Evolutionary conservation across 2,888 invertebrate species (phyloP).

Genomic region (Drosophila cognata): DNA sequence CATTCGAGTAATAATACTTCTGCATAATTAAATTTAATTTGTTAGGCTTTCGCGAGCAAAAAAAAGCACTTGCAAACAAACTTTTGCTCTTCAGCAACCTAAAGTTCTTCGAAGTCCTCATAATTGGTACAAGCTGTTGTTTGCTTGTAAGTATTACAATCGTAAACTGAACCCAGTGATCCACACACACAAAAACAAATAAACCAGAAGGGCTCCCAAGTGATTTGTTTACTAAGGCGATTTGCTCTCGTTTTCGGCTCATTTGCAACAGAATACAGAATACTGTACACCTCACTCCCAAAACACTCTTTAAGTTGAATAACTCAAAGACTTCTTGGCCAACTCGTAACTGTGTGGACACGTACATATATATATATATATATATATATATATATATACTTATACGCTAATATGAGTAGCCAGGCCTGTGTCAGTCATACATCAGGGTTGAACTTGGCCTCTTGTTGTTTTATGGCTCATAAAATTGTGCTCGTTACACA

Average conservation of each 20-base stretch:
- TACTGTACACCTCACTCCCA: slow-evolving; percentile 20
- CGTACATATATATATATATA: neutral
- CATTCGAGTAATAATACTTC: slow-evolving; percentile 8
- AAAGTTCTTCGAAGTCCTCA: neutral
- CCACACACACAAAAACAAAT: slow-evolving; percentile 46
- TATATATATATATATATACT: neutral
- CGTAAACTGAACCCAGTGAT: slow-evolving; percentile 37
- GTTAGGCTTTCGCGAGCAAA: slow-evolving; percentile 29
- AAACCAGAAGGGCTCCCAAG: slow-evolving; percentile 52
- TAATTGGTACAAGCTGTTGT: slow-evolving; percentile 11
- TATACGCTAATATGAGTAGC: slow-evolving; percentile 4
- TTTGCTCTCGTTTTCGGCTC: slow-evolving; percentile 60
- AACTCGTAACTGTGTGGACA: slow-evolving; percentile 3
- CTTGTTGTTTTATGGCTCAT: slow-evolving; percentile 63
- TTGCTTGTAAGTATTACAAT: slow-evolving; percentile 30
- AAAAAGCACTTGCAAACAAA: slow-evolving; percentile 10
- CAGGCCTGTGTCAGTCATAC: slow-evolving; percentile 25
- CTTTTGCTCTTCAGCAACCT: slow-evolving; percentile 25
- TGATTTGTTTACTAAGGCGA: slow-evolving; percentile 55
- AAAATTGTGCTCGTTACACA: slow-evolving; percentile 62
- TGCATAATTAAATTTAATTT: slow-evolving; percentile 41
- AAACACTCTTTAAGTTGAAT: slow-evolving; percentile 63
- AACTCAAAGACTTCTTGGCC: slow-evolving; percentile 61
- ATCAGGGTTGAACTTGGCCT: slow-evolving; percentile 37
- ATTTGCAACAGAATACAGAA: slow-evolving; percentile 45